Evolutionary conservation across 2,797 vertebrate genomes (phyloP).

Genomic region (Hybognathus amarus): DNA sequence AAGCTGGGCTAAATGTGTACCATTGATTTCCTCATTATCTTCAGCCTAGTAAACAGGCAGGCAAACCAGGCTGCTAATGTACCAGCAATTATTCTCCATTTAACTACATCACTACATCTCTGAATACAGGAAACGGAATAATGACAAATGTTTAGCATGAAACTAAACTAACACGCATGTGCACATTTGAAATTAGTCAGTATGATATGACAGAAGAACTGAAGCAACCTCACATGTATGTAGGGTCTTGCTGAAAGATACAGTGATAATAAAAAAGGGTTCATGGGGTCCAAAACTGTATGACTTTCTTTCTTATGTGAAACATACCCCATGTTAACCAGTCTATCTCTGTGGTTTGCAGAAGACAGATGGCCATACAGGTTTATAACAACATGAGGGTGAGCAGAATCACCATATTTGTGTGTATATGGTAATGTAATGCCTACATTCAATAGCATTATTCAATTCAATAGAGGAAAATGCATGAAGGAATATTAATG

Average conservation of each 20-base stretch:
- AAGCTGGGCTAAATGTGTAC: constrained; percentile 68
- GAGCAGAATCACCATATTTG: neutral
- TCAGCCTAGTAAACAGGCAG: constrained; percentile 79
- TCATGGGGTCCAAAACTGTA: neutral
- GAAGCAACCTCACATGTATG: neutral
- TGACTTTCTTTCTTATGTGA: neutral
- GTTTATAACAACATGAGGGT: neutral
- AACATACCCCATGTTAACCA: neutral
- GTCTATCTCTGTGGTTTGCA: neutral
- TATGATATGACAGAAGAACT: neutral
- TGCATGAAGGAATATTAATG: neutral
- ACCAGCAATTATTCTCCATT: constrained; percentile 68
- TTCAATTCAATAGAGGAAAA: neutral
- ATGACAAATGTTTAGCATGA: neutral
- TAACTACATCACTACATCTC: neutral
- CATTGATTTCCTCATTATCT: constrained; percentile 81
- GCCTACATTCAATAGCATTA: neutral
- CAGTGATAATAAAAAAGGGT: neutral
- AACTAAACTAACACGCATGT: neutral
- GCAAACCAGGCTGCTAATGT: constrained; percentile 73
- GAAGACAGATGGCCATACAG: neutral
- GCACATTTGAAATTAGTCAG: neutral
- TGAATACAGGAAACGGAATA: constrained; percentile 60
- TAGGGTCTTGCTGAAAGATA: neutral
- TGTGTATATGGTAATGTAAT: neutral